These are phyloP conservation scores for Eilema sororculum DNA, from an alignment of 2,888 invertebrate species.

Conservation along the genomic window DNA sequence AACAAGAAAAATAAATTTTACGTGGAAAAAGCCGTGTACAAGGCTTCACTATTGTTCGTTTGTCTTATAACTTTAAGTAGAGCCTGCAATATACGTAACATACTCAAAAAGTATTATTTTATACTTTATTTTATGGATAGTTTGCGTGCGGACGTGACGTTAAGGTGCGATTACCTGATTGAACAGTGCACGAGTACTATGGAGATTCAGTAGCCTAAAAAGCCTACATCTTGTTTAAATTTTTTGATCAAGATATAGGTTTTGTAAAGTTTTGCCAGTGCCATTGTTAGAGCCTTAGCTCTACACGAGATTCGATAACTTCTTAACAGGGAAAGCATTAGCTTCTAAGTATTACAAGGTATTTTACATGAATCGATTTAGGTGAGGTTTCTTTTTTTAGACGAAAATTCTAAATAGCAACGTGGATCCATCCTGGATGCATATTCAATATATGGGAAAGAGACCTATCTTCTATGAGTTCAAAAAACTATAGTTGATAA, in stretches of 20 bases:
- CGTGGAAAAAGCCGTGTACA: constrained; percentile 18
- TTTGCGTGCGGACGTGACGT: neutral
- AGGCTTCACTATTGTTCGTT: constrained; percentile 13
- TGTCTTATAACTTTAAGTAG: neutral
- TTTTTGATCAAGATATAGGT: neutral
- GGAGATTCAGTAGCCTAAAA: neutral
- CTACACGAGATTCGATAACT: no score
- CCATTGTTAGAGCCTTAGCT: no score
- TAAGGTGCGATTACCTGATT: neutral
- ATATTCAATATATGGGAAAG: neutral
- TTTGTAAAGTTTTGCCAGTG: no score
- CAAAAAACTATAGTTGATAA: neutral
- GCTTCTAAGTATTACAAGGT: no score
- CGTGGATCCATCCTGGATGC: neutral
- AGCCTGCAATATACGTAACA: constrained; percentile 5
- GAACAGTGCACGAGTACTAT: neutral
- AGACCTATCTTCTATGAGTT: neutral
- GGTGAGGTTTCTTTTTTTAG: neutral
- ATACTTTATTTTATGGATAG: neutral
- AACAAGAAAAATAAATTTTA: constrained; percentile 13
- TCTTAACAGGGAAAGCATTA: no score
- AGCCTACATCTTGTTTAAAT: neutral
- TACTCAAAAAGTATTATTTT: neutral
- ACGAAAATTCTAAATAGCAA: neutral
- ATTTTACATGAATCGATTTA: neutral